Evolutionary conservation across 2,113 vertebrate species (phyloP).

Genomic region (Bungarus multicinctus): DNA sequence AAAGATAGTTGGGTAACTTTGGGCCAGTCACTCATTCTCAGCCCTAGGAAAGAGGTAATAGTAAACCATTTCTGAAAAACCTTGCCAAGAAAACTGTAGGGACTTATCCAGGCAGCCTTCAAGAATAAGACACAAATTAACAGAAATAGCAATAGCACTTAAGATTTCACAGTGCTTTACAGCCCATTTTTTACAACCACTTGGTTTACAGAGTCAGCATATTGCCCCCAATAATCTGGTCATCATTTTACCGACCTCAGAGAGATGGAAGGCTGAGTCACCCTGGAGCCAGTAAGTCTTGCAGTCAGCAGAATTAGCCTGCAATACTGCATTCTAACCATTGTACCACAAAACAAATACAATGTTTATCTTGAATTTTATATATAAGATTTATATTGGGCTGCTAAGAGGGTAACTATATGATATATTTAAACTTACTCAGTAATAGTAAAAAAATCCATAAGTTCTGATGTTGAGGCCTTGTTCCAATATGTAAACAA

Average conservation of each 20-base stretch:
- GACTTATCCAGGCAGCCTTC: neutral
- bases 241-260: too few relatives aligned
- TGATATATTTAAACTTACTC: conserved; percentile 78
- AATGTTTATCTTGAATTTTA: neutral
- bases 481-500: conserved; percentile 98
- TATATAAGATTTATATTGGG: neutral
- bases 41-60: neutral
- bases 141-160: neutral
- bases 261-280: too few relatives aligned
- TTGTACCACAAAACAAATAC: neutral
- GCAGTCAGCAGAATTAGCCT: too few relatives aligned
- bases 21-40: neutral
- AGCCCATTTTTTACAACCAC: too few relatives aligned
- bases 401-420: neutral
- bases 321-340: too few relatives aligned
- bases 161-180: too few relatives aligned
- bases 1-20: neutral
- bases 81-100: neutral
- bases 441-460: conserved; percentile 96
- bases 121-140: neutral
- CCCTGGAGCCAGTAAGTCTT: too few relatives aligned
- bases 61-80: neutral
- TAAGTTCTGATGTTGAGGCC: conserved; percentile 87
- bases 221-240: too few relatives aligned
- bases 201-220: too few relatives aligned